Base-by-base conservation (phyloP, 2,888 invertebrate species). In the Oxyteleia sp. region DNA sequence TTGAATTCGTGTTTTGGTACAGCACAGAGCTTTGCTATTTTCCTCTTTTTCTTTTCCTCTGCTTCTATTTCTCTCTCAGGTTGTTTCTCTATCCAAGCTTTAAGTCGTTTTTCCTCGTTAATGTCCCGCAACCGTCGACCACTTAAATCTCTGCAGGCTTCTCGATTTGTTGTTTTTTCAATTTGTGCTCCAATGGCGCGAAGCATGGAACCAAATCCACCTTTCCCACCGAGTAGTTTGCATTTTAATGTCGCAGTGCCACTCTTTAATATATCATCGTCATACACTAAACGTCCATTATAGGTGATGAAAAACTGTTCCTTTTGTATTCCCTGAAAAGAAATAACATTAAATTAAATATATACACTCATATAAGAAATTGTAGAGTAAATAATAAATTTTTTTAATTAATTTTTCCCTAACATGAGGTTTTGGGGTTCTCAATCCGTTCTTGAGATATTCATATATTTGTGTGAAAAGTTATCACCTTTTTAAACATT, bases 181-280 rank as follows among this genome's bases (percentile, higher is more conserved):
- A 99, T 99, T 94, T 99, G 99, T 0, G 99, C 98, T 1, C 99
- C 99, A 92, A 99, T 99, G 0, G 99, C 99, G 85, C 99, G 95
- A 11, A 99, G 94, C 98, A 99, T 98, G 0, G 99, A 99, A 0
- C 99, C 99, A 93, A 99, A 99, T 83, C 98, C 98, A 84, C 99
- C 99, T 94, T 99, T 99, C 0, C 99, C 99, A 4, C 98, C 98
- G 59, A 95, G 88, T 4, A 97, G 89, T 86, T 95, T 95, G 0
- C 95, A 94, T 5, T 94, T 93, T 26, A 96, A 93, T 86, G 95
- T 94, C 29, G 96, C 90, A 20, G 84, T 88, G 2, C 94, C 92
- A 88, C 91, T 78, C 29, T 89, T 59, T 29, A 94, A 92, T 85
- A 93, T 88, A 26, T 93, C 90, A 8, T 90, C 85, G 23, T 93